Evolutionary conservation across 1,140 invertebrate genomes (phyloP), one percentile per base, ranked within the genome.

Genomic region (Lepidurus packardi): DNA sequence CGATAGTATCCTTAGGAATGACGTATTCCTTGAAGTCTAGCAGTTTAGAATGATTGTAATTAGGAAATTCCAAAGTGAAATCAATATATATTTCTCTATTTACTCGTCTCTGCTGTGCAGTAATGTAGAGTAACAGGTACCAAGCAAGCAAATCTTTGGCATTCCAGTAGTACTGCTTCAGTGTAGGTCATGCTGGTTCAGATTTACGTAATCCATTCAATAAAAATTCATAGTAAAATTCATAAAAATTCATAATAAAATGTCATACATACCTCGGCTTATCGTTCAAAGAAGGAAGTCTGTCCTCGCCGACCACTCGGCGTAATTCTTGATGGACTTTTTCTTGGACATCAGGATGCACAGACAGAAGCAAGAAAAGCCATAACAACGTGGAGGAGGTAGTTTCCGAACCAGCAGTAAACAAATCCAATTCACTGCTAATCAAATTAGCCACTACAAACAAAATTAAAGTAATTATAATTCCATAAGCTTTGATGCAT

Each of bases 81-180:
- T 34, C 34, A 2, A 6, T 4, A 13, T 75, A 7, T 34, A 75
- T 16, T 16, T 4, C 16, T 75, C 24, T 2, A 34, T 77, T 82
- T 85, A 8, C 84, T 83, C 41, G 76, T 53, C 25, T 75, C 74
- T 75, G 11, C 4, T 0, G 13, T 11, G 25, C 24, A 34, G 11
- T 42, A 3, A 24, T 75, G 74, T 2, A 75, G 0, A 24, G 42
- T 42, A 3, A 75, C 0, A 34, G 74, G 74, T 24, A 42, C 5
- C 13, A 75, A 34, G 42, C 42, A 7, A 2, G 74, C 74, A 24
- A 75, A 75, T 7, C 74, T 75, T 75, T 7, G 74, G 16, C 25
- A 16, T 75, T 75, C 74, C 16, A 34, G 74, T 16, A 75, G 25
- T 13, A 75, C 74, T 11, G 74, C 74, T 16, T 75, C 74, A 5